These are phyloP conservation scores for Antheraea assamensis DNA, from an alignment of 2,888 invertebrate genomes.

Conservation along the genomic window DNA sequence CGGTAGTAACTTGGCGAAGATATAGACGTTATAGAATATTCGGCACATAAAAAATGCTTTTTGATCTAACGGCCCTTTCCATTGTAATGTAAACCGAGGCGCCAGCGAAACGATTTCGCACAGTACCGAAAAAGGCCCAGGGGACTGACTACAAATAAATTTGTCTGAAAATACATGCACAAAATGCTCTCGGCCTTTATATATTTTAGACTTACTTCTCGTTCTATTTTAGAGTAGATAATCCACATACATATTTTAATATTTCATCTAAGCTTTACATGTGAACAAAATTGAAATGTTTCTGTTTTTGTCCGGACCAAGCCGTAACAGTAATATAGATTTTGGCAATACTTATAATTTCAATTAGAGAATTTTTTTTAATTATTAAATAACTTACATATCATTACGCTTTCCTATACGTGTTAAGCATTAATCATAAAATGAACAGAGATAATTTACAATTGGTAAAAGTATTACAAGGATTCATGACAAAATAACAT, in stretches of 20 bases:
- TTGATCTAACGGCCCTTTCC: slow-evolving; percentile 12
- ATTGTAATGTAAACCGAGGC: slow-evolving; percentile 3
- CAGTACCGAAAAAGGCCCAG: neutral
- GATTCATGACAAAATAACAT: no score
- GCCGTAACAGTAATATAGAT: no score
- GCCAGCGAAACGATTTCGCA: slow-evolving; percentile 8
- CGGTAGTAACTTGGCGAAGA: neutral
- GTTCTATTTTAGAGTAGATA: neutral
- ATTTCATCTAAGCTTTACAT: no score
- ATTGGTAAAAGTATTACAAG: no score
- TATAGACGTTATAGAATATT: neutral
- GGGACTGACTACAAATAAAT: slow-evolving; percentile 13
- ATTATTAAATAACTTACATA: no score
- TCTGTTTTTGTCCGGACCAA: no score
- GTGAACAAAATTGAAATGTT: no score
- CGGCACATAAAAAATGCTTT: slow-evolving; percentile 11
- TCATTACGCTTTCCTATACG: no score
- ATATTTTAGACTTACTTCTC: neutral
- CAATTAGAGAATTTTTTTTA: no score
- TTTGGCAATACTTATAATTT: no score
- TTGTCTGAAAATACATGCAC: slow-evolving; percentile 21
- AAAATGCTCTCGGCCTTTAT: slow-evolving; percentile 1
- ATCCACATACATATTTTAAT: neutral
- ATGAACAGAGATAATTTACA: no score
- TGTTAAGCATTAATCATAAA: no score